phyloP scores from a whole-genome alignment of 1,140 invertebrate species.

The Macrocentrus cingulum region DNA sequence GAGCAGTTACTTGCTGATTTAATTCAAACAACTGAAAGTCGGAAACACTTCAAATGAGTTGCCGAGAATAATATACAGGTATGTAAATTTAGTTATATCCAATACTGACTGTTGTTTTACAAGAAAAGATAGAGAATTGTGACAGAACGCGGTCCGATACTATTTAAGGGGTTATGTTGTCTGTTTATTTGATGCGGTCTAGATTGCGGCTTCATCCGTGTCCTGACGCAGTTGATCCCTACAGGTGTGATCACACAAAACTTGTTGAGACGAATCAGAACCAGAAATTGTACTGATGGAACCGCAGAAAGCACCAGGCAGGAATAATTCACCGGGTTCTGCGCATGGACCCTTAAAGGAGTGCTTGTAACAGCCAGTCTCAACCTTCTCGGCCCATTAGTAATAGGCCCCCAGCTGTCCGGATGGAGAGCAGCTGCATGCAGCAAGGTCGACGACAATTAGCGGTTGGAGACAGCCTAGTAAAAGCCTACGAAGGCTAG shows the following conservation, averaged over 20 bases:
- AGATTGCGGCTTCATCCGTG: slow-evolving; percentile 58
- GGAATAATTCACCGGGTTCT: slow-evolving; percentile 71
- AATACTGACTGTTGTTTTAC: neutral
- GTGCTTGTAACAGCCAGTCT: slow-evolving; percentile 72
- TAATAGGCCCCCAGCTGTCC: slow-evolving; percentile 57
- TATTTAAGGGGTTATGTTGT: slow-evolving; percentile 1
- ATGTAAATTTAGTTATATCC: slow-evolving; percentile 22
- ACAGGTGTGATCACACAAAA: slow-evolving; percentile 71
- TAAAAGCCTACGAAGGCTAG: slow-evolving; percentile 62
- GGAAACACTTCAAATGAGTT: slow-evolving; percentile 76
- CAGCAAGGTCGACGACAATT: slow-evolving; percentile 60
- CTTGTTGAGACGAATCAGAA: no score
- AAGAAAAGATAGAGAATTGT: neutral
- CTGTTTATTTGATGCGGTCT: slow-evolving; percentile 18
- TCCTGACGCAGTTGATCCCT: slow-evolving; percentile 69
- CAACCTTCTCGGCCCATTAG: slow-evolving; percentile 55
- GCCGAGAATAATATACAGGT: slow-evolving; percentile 67
- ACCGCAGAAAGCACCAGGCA: slow-evolving; percentile 72
- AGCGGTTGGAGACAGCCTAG: slow-evolving; percentile 57
- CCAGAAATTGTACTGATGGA: slow-evolving; percentile 68
- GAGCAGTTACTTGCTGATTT: slow-evolving; percentile 75
- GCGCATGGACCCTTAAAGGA: slow-evolving; percentile 76
- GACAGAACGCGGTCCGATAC: no score
- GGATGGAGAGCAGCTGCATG: slow-evolving; percentile 60
- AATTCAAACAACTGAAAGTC: slow-evolving; percentile 74